Evolutionary conservation across 1,140 invertebrate genomes (phyloP), one percentile per base, ranked within the genome.

Genomic region (Caenorhabditis latens): DNA sequence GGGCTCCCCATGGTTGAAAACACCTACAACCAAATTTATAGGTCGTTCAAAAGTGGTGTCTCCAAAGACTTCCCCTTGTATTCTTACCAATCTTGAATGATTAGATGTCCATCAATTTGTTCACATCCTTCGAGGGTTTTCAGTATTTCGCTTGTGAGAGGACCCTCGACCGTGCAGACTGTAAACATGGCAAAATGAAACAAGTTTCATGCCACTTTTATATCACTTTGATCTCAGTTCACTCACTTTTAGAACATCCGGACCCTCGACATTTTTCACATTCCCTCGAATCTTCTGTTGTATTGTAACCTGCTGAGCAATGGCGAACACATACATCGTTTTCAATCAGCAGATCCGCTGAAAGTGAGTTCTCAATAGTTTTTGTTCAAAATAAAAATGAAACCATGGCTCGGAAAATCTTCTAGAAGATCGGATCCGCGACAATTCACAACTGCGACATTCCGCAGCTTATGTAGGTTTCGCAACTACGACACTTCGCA

Each of bases 301-400:
- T 21, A n/a, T 79, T 46, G 40, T 79, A 79, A 11, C 71, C 71
- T 24, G 53, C 71, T 4, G 71, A 79, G 21, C 71, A 79, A 46
- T 79, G 71, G 50, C 71, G 71, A 11, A 79, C 71, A 24, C 71
- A 79, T 13, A 79, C 71, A 16, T 79, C 71, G 71, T 79, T 79
- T 50, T 79, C 71, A 46, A 79, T 79, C 9, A 79, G 46, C 2
- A 79, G 71, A 32, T 79, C 71, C 5, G 71, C 71, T 79, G 46
- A 24, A 71, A 71, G n/a, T 46, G 32, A 53, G 9, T 53, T 13
- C 9, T 1, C 50, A n/a, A 53, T 32, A 32, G 0, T 67, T 40
- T 67, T 40, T 65, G 61, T 40, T 50, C 14, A 16, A 50, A 50
- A 50, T 50, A 4, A 11, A 11, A 11, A 11, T 50, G 1, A 50